Percentiles rank a stretch among this genome's conserved stretches.
Evolutionary conservation across 2,113 vertebrate species (phyloP).

Genomic region (Steatornis caripensis): DNA sequence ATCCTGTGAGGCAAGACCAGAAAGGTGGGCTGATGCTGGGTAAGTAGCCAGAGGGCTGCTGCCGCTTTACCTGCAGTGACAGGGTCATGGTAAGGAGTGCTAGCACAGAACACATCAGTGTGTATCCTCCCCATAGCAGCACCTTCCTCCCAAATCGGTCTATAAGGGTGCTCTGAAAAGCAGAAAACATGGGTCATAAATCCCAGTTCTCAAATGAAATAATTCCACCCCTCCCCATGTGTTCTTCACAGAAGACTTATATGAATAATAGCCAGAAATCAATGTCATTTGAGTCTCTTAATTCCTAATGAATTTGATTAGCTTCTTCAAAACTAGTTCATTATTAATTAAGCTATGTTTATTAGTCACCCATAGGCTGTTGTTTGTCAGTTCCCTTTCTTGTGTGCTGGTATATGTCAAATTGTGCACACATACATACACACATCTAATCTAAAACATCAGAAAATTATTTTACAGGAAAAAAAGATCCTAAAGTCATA

Average conservation of each 20-base stretch:
- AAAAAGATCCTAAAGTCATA: background rate
- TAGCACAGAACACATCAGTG: slow-evolving; percentile 73
- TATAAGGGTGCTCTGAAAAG: slow-evolving; percentile 76
- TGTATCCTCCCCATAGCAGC: slow-evolving; percentile 77
- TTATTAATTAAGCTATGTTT: background rate
- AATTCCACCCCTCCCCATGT: background rate
- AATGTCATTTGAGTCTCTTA: background rate
- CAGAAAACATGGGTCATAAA: background rate
- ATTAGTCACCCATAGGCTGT: background rate
- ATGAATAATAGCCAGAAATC: background rate
- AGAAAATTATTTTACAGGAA: background rate
- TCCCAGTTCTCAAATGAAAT: background rate
- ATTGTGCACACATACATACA: background rate
- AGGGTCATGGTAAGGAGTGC: slow-evolving; percentile 72
- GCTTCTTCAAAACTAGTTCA: background rate
- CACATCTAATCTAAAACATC: background rate
- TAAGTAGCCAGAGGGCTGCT: background rate
- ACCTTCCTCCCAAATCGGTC: slow-evolving; percentile 76
- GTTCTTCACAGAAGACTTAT: background rate
- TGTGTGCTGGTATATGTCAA: background rate
- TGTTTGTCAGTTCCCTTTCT: background rate
- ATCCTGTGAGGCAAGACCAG: background rate
- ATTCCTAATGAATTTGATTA: background rate
- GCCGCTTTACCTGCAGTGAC: slow-evolving; percentile 74
- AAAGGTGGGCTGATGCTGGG: background rate